Evolutionary conservation across 2,797 vertebrate genomes (phyloP).

Genomic region (Propithecus deckenii): DNA sequence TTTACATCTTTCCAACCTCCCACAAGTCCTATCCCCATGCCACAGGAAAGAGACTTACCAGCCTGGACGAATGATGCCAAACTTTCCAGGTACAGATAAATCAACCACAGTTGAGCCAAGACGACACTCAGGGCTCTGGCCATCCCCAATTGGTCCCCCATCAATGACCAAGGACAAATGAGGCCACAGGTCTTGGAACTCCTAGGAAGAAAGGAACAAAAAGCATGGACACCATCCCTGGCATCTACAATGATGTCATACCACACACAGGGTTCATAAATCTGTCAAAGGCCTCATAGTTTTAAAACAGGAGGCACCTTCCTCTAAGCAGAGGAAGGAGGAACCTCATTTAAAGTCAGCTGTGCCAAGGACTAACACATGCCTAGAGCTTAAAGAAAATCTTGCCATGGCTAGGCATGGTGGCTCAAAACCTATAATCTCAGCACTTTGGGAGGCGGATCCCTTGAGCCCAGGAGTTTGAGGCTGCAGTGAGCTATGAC

Average conservation of each 20-base stretch:
- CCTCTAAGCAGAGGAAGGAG: background rate
- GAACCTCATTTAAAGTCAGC: background rate
- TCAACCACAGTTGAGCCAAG: constrained; percentile 96
- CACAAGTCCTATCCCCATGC: background rate
- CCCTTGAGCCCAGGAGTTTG: too few species aligned
- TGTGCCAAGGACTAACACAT: background rate
- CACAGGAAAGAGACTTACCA: constrained; percentile 87
- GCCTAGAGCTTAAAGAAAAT: background rate
- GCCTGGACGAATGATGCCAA: constrained; percentile 92
- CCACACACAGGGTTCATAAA: background rate
- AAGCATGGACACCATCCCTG: background rate
- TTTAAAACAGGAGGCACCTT: background rate
- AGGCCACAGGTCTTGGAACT: constrained; percentile 96
- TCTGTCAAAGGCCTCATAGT: background rate
- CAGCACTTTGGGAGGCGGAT: too few species aligned
- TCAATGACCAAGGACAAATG: constrained; percentile 92
- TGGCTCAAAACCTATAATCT: too few species aligned
- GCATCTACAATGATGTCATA: background rate
- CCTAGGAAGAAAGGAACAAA: constrained; percentile 82
- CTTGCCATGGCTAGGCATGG: background rate
- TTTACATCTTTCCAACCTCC: background rate
- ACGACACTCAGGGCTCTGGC: constrained; percentile 87
- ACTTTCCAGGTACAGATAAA: constrained; percentile 90
- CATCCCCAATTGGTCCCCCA: constrained; percentile 91
- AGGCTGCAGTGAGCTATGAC: too few species aligned